These are phyloP conservation scores for Biston betularia DNA, from an alignment of 2,888 invertebrate species.

Conservation along the genomic window DNA sequence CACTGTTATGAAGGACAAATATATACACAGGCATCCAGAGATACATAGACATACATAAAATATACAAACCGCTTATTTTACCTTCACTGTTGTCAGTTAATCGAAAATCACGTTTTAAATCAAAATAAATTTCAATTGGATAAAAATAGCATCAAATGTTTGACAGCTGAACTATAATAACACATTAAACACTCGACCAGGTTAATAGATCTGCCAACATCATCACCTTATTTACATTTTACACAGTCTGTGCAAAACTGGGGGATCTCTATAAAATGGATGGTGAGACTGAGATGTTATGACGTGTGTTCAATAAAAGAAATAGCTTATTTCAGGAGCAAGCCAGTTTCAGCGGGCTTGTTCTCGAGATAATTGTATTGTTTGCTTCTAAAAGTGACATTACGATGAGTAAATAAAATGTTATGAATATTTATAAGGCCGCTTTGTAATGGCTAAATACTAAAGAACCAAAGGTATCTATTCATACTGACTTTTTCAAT, in stretches of 20 bases:
- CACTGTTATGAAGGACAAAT: too few relatives aligned
- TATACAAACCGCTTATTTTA: not conserved
- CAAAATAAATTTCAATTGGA: slow-evolving; percentile 39
- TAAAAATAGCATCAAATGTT: slow-evolving; percentile 46
- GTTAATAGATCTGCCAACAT: slow-evolving; percentile 29
- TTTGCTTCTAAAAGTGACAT: slow-evolving; percentile 36
- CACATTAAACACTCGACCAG: slow-evolving; percentile 44
- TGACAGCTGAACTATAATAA: slow-evolving; percentile 41
- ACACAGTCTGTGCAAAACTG: slow-evolving; percentile 6
- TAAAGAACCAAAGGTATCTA: too few relatives aligned
- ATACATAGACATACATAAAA: not conserved
- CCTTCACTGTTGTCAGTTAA: too few relatives aligned
- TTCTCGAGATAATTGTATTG: slow-evolving; percentile 38
- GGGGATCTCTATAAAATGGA: slow-evolving; percentile 35
- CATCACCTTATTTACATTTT: slow-evolving; percentile 1
- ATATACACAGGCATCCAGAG: too few relatives aligned
- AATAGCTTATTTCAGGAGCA: slow-evolving; percentile 47
- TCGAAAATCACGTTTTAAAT: not conserved
- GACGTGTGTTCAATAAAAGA: slow-evolving; percentile 41
- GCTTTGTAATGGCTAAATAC: not conserved
- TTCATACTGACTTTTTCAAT: too few relatives aligned
- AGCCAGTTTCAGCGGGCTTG: slow-evolving; percentile 54
- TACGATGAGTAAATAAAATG: not conserved
- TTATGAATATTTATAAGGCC: not conserved
- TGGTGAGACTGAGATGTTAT: slow-evolving; percentile 25